Conservation (phyloP, 2,888 invertebrate species). For the Allophyes oxyacanthae region DNA sequence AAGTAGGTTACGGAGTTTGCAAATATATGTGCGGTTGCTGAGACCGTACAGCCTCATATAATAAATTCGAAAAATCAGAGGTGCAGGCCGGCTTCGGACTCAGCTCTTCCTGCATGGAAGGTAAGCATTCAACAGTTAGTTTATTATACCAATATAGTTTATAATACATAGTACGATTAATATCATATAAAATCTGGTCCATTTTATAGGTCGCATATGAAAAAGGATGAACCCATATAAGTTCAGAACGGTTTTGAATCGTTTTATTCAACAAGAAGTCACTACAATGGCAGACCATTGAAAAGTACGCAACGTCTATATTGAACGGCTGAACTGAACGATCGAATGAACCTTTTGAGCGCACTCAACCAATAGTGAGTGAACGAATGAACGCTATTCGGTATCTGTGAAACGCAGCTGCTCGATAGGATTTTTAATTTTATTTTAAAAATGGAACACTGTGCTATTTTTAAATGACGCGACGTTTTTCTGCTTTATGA, state of each 20-base stretch:
- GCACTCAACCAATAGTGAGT: slow-evolving; percentile 27
- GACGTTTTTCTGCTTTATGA: slow-evolving; percentile 14
- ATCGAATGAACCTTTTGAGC: slow-evolving; percentile 50
- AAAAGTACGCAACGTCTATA: slow-evolving; percentile 48
- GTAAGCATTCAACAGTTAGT: too few species aligned
- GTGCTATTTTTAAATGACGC: slow-evolving; percentile 5
- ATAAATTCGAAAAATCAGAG: too few species aligned
- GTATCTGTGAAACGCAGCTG: slow-evolving; percentile 64
- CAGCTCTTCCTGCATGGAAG: too few species aligned
- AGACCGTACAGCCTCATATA: too few species aligned
- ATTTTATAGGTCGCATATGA: slow-evolving; percentile 21
- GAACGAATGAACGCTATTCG: slow-evolving; percentile 44
- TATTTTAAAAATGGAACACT: slow-evolving; percentile 35
- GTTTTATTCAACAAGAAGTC: slow-evolving; percentile 33
- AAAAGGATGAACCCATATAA: slow-evolving; percentile 39
- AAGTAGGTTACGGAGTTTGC: too few species aligned
- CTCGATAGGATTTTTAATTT: slow-evolving; percentile 22
- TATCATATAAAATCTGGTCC: slow-evolving; percentile 23
- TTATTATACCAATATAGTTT: slow-evolving; percentile 8
- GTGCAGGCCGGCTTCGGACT: too few species aligned
- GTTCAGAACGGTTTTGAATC: slow-evolving; percentile 28
- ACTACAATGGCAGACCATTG: slow-evolving; percentile 50
- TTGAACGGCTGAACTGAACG: slow-evolving; percentile 48
- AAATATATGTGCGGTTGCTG: too few species aligned
- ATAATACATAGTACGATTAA: slow-evolving; percentile 12